Evolutionary conservation across 1,140 invertebrate species (phyloP).

Genomic region (Hypsibius dujardini): DNA sequence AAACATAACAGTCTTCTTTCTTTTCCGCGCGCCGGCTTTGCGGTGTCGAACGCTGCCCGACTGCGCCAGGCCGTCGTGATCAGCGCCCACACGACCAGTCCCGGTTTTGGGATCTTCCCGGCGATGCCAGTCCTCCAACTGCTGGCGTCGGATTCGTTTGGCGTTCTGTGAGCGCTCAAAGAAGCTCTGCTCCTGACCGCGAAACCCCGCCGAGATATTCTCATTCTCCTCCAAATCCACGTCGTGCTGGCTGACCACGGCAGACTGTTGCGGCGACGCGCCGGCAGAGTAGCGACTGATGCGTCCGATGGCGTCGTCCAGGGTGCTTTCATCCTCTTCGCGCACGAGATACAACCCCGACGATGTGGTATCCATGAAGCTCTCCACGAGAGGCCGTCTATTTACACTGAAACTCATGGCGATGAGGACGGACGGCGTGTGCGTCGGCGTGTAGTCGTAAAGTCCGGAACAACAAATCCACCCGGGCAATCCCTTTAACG

Average conservation of each 20-base stretch:
- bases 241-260: not conserved
- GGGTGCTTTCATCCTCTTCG: constrained; percentile 1
- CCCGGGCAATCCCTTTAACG: too few species aligned
- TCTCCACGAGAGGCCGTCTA: not conserved
- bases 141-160: constrained; percentile 1
- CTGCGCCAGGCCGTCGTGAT: not conserved
- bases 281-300: not conserved
- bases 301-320: not conserved
- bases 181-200: not conserved
- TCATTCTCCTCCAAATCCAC: not conserved
- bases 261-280: not conserved
- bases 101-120: not conserved
- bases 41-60: not conserved
- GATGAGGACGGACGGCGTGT: too few species aligned
- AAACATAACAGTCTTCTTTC: constrained; percentile 14
- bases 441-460: too few species aligned
- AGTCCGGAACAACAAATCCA: too few species aligned
- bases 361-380: not conserved
- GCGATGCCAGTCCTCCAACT: constrained; percentile 3
- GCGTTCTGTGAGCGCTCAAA: constrained; percentile 15
- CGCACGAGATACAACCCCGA: not conserved
- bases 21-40: not conserved
- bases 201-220: not conserved
- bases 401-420: not conserved
- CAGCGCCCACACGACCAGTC: not conserved